Conservation (phyloP, 2,797 vertebrate species). For the Molossus alvarezi region DNA sequence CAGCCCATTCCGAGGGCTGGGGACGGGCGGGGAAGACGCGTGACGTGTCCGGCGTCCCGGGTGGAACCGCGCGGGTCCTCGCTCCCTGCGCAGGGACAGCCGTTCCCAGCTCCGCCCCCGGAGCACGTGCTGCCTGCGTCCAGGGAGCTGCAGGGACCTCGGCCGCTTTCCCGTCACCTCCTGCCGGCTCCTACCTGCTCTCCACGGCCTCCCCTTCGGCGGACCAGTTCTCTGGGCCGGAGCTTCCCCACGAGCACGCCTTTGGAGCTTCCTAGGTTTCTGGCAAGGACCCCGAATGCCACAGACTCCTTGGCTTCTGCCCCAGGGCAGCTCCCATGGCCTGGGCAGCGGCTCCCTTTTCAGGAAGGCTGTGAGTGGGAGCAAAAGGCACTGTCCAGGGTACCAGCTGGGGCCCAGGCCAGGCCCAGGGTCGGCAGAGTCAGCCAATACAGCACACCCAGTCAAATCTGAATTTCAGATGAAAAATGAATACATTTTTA, state of each 20-base stretch:
- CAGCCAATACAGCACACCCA: neutral
- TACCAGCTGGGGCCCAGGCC: too few species aligned
- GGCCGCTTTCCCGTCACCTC: neutral
- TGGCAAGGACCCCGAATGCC: neutral
- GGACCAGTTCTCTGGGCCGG: too few species aligned
- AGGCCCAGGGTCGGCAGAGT: neutral
- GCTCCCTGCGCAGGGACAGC: too few species aligned
- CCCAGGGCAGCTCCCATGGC: neutral
- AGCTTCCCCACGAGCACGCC: neutral
- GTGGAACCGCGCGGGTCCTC: too few species aligned
- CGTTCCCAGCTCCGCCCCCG: too few species aligned
- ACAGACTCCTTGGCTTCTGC: neutral
- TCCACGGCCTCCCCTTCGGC: accelerated
- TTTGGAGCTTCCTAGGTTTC: neutral
- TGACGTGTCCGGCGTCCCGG: neutral
- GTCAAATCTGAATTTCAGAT: neutral
- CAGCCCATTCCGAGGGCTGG: neutral
- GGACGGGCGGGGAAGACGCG: neutral
- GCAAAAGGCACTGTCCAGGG: neutral
- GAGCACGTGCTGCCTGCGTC: accelerated
- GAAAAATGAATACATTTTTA: neutral
- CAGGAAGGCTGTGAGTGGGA: neutral
- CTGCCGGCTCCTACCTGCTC: accelerated
- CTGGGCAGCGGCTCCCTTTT: neutral
- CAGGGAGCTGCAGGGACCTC: accelerated